These are phyloP conservation scores for Hippocampus barbouri DNA, from an alignment of 2,113 vertebrate species.

Conservation along the genomic window DNA sequence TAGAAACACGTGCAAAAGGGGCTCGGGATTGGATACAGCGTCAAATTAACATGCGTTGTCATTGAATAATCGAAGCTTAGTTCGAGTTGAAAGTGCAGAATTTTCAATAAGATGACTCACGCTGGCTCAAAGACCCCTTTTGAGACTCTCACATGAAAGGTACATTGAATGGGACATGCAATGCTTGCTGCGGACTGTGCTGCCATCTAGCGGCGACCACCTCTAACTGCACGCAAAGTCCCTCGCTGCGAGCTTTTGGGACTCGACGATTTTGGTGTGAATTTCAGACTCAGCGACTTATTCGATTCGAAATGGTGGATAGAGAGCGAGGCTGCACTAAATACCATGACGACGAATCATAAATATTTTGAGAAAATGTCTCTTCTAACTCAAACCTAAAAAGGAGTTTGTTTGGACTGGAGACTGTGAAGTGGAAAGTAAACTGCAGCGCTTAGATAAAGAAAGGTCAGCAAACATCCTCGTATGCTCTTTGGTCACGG, in stretches of 20 bases:
- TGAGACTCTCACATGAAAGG: conserved; percentile 29
- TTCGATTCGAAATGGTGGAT: background rate
- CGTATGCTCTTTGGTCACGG: background rate
- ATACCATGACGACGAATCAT: background rate
- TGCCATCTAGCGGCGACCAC: conserved; percentile 53
- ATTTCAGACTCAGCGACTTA: background rate
- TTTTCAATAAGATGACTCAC: conserved; percentile 64
- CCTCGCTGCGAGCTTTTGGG: background rate
- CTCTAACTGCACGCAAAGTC: background rate
- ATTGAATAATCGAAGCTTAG: conserved; percentile 40
- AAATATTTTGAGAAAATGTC: background rate
- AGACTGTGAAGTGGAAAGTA: background rate
- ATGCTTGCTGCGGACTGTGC: conserved; percentile 5
- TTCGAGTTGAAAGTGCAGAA: conserved; percentile 42
- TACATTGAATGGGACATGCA: conserved; percentile 9
- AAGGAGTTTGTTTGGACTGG: background rate
- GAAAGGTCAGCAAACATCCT: background rate
- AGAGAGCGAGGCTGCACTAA: too few species aligned
- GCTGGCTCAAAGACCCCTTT: conserved; percentile 37
- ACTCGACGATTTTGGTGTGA: background rate
- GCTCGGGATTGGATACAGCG: conserved; percentile 32
- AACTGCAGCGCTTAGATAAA: background rate
- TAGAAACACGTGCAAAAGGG: conserved; percentile 35
- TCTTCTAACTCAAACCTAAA: background rate
- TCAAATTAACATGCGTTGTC: conserved; percentile 17